These are phyloP conservation scores for Micrasema longulum DNA, from an alignment of 1,140 invertebrate species.

Conservation along the genomic window DNA sequence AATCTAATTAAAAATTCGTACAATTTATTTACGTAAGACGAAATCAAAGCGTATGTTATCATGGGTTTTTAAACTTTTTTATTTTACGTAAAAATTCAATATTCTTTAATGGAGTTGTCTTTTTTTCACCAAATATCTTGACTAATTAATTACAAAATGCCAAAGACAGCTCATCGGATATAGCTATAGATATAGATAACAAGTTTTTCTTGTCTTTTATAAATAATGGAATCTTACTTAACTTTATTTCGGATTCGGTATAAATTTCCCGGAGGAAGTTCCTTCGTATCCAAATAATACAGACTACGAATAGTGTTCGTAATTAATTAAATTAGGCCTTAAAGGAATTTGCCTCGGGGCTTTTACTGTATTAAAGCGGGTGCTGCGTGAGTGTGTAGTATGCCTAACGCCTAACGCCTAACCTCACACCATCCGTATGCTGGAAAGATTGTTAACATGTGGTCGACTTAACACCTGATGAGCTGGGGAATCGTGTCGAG, in stretches of 20 bases:
- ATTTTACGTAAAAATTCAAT: no score
- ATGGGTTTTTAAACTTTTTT: no score
- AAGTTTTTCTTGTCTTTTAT: constrained; percentile 19
- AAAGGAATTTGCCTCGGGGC: constrained; percentile 47
- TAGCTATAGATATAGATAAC: background rate
- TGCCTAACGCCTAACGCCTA: no score
- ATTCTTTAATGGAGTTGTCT: no score
- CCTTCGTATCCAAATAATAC: constrained; percentile 51
- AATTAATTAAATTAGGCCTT: constrained; percentile 53
- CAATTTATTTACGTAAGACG: no score
- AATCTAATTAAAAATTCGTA: no score
- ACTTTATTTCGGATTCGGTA: constrained; percentile 29
- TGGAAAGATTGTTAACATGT: constrained; percentile 43
- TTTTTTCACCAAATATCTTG: background rate
- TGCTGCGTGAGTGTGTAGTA: background rate
- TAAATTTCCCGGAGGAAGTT: constrained; percentile 26
- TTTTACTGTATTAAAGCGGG: constrained; percentile 44
- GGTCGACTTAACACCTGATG: constrained; percentile 52
- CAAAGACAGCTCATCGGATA: background rate
- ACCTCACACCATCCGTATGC: background rate
- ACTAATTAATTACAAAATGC: constrained; percentile 12
- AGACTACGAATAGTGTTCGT: constrained; percentile 46
- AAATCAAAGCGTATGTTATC: background rate
- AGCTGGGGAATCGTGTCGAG: constrained; percentile 24
- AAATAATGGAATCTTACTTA: constrained; percentile 14